Percentiles rank a stretch among this genome's conserved stretches.
Evolutionary conservation across 2,797 vertebrate genomes (phyloP).

Genomic region (Columba guinea): DNA sequence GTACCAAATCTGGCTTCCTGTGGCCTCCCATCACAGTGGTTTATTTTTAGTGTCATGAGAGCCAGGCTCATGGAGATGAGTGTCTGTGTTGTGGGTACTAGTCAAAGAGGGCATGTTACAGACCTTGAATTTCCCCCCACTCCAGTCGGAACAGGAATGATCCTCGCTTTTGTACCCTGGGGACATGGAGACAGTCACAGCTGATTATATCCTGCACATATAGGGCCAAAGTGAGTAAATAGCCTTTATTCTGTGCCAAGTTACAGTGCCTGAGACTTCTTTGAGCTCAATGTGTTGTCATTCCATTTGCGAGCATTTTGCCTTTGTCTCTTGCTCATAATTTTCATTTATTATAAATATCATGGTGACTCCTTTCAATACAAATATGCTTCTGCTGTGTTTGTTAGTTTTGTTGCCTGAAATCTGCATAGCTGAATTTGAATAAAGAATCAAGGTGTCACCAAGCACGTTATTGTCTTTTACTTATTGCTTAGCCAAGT

Average conservation of each 20-base stretch:
- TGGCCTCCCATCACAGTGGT: accelerated
- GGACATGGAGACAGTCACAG: accelerated
- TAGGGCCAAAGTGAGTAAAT: neutral
- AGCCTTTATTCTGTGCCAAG: neutral
- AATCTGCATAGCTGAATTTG: neutral
- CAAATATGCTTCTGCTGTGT: neutral
- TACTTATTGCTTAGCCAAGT: neutral
- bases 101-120: accelerated
- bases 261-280: neutral
- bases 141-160: too few relatives aligned
- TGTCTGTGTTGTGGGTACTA: neutral
- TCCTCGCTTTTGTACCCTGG: neutral
- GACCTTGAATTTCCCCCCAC: neutral
- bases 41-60: neutral
- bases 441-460: neutral
- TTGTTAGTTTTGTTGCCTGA: neutral
- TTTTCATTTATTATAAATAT: neutral
- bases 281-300: neutral
- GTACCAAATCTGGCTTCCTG: neutral
- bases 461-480: neutral
- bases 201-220: accelerated
- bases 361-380: neutral
- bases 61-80: accelerated
- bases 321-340: neutral
- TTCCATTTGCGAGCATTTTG: neutral